Conservation (phyloP, 2,888 invertebrate species). For the Lissocephala sabroskyi region DNA sequence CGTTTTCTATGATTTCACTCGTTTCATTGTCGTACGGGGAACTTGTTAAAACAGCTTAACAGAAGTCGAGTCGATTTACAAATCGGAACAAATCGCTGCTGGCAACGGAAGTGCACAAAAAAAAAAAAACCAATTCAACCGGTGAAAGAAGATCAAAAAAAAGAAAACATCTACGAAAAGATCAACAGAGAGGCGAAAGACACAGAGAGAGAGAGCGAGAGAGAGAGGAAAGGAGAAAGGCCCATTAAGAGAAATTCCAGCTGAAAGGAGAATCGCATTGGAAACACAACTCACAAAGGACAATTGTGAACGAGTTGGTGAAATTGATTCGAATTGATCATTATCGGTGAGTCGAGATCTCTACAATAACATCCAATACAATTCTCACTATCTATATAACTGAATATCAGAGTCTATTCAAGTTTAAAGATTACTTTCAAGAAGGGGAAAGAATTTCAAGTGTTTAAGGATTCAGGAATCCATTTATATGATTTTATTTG, state of each 20-base stretch:
- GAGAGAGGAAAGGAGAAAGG: slow-evolving; percentile 2
- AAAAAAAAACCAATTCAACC: background rate
- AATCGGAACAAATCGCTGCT: background rate
- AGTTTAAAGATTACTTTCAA: too few species aligned
- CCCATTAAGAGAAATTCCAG: slow-evolving; percentile 6
- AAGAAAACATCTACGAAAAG: slow-evolving; percentile 4
- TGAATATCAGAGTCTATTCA: too few species aligned
- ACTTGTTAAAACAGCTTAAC: slow-evolving; percentile 4
- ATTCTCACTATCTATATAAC: too few species aligned
- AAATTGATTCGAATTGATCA: slow-evolving; percentile 19
- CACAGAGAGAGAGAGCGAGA: slow-evolving; percentile 17
- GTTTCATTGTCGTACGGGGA: background rate
- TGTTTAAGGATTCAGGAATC: too few species aligned
- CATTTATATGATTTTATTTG: too few species aligned
- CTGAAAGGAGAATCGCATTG: background rate
- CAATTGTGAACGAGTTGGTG: too few species aligned
- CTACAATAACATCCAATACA: too few species aligned
- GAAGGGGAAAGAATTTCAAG: too few species aligned
- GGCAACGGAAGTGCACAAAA: slow-evolving; percentile 2
- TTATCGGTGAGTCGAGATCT: too few species aligned
- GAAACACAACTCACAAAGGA: slow-evolving; percentile 18
- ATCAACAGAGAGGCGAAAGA: slow-evolving; percentile 12
- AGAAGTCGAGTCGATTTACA: background rate
- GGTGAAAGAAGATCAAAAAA: slow-evolving; percentile 1
- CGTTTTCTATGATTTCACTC: slow-evolving; percentile 15